A percentile compares a stretch with the other conserved stretches of the same genome.
Evolutionary conservation across 2,797 vertebrate species (phyloP).

Genomic region (Tauraco hartlaubi): DNA sequence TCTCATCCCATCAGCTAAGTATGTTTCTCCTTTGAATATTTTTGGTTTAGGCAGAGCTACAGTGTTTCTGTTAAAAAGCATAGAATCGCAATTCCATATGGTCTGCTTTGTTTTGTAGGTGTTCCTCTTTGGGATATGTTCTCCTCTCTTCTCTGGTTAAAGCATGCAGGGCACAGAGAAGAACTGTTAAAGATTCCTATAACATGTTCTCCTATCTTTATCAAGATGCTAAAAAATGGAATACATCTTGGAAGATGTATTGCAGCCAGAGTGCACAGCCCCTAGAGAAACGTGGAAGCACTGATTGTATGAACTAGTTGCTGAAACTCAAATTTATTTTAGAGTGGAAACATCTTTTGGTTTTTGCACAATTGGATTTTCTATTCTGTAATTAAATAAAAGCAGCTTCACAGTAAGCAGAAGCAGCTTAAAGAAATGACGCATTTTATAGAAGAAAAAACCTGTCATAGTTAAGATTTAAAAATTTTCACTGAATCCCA

Average conservation of each 20-base stretch:
- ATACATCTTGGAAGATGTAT: background rate
- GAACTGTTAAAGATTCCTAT: background rate
- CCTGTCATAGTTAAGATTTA: background rate
- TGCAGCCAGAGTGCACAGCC: background rate
- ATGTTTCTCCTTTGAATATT: background rate
- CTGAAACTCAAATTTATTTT: constrained; percentile 2
- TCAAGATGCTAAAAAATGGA: background rate
- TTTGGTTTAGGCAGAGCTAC: background rate
- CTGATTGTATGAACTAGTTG: background rate
- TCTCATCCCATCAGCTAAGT: background rate
- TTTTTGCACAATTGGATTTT: background rate
- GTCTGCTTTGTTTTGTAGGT: background rate
- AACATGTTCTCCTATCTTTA: background rate
- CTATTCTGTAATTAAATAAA: constrained; percentile 6
- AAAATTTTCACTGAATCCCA: background rate
- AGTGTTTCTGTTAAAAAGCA: background rate
- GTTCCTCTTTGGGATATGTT: accelerated
- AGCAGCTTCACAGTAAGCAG: background rate
- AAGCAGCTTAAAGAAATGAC: background rate
- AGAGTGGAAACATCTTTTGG: background rate
- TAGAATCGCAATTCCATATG: background rate
- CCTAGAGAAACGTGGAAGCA: background rate
- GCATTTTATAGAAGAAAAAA: background rate
- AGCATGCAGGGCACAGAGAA: background rate
- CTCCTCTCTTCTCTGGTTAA: background rate